phyloP scores from a whole-genome alignment of 2,113 vertebrate species.

The Mesitornis unicolor region DNA sequence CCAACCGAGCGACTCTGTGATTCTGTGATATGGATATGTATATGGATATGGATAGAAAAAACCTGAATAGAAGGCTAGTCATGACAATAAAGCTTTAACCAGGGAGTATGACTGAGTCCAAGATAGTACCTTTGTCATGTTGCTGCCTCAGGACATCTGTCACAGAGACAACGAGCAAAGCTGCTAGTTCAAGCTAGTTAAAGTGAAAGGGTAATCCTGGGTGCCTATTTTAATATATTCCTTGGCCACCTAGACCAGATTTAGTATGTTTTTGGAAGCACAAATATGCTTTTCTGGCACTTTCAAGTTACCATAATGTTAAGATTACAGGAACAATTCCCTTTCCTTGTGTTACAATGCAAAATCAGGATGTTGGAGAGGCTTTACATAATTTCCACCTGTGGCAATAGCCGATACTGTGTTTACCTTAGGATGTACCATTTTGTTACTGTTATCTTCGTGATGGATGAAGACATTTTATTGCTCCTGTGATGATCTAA shows the following conservation, averaged over 20 bases:
- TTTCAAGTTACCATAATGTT: not conserved
- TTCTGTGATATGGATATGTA: no score
- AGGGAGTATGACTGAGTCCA: not conserved
- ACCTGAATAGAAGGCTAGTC: not conserved
- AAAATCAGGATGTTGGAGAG: not conserved
- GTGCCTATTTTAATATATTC: not conserved
- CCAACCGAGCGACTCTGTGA: no score
- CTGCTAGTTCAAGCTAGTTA: not conserved
- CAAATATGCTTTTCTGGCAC: not conserved
- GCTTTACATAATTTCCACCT: not conserved
- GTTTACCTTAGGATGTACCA: not conserved
- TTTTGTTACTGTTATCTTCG: rapidly evolving
- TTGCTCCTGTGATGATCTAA: not conserved
- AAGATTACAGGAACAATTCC: not conserved
- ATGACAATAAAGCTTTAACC: not conserved
- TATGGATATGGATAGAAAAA: not conserved
- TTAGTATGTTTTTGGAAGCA: not conserved
- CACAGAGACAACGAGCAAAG: not conserved
- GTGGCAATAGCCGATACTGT: no score
- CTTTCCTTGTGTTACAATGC: not conserved
- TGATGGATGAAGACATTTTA: not conserved
- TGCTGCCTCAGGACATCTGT: not conserved
- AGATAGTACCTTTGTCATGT: not conserved
- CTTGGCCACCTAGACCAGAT: not conserved
- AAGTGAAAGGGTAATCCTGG: not conserved